phyloP scores from a whole-genome alignment of 2,888 invertebrate genomes.

The Idaea biselata region DNA sequence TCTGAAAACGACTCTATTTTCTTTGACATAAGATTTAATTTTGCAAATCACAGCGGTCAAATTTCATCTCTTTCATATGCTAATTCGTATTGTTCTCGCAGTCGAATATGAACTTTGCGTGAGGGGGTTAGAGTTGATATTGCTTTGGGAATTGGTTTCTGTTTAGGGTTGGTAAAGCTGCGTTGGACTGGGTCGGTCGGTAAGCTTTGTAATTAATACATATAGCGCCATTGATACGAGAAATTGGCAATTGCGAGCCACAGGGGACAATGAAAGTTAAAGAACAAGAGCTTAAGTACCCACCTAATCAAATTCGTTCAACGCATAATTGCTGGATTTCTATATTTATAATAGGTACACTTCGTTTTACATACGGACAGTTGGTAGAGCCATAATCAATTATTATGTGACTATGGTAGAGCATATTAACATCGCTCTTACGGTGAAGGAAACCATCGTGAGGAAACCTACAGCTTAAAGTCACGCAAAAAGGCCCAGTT shows the following conservation, averaged over 20 bases:
- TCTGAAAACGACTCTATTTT: not conserved
- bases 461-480: too few species aligned
- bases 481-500: too few species aligned
- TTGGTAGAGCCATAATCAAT: too few species aligned
- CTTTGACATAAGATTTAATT: not conserved
- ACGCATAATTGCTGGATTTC: not conserved
- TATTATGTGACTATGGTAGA: too few species aligned
- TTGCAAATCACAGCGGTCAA: not conserved
- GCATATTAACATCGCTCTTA: too few species aligned
- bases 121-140: not conserved
- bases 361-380: not conserved
- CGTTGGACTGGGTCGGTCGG: not conserved
- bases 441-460: too few species aligned
- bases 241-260: slow-evolving; percentile 53
- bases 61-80: slow-evolving; percentile 1
- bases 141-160: slow-evolving; percentile 6
- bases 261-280: not conserved
- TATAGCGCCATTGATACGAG: slow-evolving; percentile 71
- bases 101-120: not conserved
- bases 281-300: not conserved
- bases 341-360: not conserved
- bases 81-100: not conserved
- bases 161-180: not conserved
- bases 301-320: not conserved
- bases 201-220: slow-evolving; percentile 74